Evolutionary conservation across 2,888 invertebrate genomes (phyloP).

Genomic region (Melieria omissa): DNA sequence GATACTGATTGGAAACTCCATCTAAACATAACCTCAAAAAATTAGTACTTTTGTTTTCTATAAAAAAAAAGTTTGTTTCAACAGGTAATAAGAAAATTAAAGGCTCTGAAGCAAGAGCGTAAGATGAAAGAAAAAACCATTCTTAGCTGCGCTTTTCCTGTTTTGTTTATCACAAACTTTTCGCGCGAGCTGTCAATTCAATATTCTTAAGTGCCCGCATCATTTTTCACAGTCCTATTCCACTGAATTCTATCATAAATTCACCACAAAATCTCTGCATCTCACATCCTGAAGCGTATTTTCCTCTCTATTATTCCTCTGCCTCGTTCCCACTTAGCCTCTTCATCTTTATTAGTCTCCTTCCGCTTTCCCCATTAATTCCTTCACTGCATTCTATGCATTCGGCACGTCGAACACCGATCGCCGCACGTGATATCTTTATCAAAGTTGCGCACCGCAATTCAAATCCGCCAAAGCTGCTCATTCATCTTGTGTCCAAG

Average conservation of each 20-base stretch:
- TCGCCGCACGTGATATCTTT: slow-evolving; percentile 14
- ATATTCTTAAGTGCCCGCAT: no score
- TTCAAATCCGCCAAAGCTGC: slow-evolving; percentile 11
- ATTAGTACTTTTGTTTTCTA: no score
- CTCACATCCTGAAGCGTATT: no score
- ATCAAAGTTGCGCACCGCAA: neutral
- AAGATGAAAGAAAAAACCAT: neutral
- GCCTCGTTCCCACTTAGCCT: neutral
- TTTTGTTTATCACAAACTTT: no score
- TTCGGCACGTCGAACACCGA: neutral
- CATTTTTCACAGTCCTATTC: no score
- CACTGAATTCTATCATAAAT: no score
- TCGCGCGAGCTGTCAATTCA: no score
- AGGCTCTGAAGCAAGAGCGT: neutral
- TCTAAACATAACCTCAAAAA: neutral
- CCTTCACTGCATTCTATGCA: neutral
- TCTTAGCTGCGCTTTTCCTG: no score
- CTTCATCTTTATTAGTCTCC: neutral
- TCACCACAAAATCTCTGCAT: no score
- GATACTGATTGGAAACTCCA: neutral
- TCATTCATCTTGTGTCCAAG: slow-evolving; percentile 23
- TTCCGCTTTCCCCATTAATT: neutral
- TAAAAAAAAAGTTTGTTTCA: neutral
- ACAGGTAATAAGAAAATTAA: neutral
- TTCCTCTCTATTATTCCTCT: neutral